Percentiles rank a stretch among this genome's conserved stretches.
These are phyloP conservation scores for Drosophila flavopinicola DNA, from an alignment of 2,888 invertebrate species.

Conservation along the genomic window DNA sequence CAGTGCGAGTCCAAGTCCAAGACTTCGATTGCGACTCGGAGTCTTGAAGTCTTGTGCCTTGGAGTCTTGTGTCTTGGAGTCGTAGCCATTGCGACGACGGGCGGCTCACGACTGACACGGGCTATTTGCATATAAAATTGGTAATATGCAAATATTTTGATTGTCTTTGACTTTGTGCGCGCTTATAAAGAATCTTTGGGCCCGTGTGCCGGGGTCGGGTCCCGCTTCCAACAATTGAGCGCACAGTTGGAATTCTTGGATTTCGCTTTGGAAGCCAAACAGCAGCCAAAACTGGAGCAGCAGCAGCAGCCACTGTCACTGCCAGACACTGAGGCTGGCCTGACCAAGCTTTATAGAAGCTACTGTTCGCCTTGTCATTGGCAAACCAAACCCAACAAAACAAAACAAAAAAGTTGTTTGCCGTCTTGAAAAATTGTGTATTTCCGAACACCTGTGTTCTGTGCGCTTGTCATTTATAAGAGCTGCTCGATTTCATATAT, in stretches of 20 bases:
- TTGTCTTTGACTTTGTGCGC: slow-evolving; percentile 83
- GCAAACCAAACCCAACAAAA: too few species aligned
- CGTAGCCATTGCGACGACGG: slow-evolving; percentile 52
- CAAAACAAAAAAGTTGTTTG: slow-evolving; percentile 70
- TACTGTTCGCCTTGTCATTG: slow-evolving; percentile 40
- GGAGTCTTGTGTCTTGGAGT: slow-evolving; percentile 11
- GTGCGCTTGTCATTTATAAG: slow-evolving; percentile 28
- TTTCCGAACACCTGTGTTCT: slow-evolving; percentile 74
- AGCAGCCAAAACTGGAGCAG: slow-evolving; percentile 72
- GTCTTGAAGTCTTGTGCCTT: slow-evolving; percentile 2
- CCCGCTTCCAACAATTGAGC: slow-evolving; percentile 68
- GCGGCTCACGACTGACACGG: slow-evolving; percentile 74
- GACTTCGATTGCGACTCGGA: slow-evolving; percentile 40
- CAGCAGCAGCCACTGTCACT: too few species aligned
- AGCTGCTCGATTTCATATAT: slow-evolving; percentile 18
- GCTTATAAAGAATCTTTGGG: slow-evolving; percentile 76
- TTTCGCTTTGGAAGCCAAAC: slow-evolving; percentile 44
- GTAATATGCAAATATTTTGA: slow-evolving; percentile 84
- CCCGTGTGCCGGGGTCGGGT: too few species aligned
- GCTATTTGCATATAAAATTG: slow-evolving; percentile 83
- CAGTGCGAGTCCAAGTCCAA: slow-evolving; percentile 41
- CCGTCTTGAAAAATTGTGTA: slow-evolving; percentile 65
- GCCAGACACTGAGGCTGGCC: slow-evolving; percentile 41
- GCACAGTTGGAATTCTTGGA: slow-evolving; percentile 76
- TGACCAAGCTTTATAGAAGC: slow-evolving; percentile 12